Base-by-base conservation (phyloP, 2,113 vertebrate genomes). In the Diadophis punctatus region DNA sequence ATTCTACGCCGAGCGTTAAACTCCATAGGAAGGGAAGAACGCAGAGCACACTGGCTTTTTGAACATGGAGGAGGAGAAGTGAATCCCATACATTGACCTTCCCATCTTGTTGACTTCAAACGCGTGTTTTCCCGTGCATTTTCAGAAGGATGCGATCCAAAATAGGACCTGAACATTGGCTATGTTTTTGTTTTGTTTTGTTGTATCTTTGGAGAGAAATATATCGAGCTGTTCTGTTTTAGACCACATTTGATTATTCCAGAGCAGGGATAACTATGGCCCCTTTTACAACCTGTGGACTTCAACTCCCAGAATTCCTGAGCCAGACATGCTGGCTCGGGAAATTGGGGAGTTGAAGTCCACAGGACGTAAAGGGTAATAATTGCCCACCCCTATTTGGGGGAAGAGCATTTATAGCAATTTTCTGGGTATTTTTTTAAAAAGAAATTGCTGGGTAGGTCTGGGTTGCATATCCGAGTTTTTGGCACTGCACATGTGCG, bases 11-110 rank as follows among this genome's bases (percentile, higher is more conserved):
- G 90, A 30, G 95, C 92, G 90, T 93, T 94, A 95, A 96, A 91
- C 91, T 90, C 93, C 93, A 89, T 96, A 88, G 22, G 94, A 94
- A 90, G 95, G 95, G 93, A 97, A 95, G 94, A 96, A 96, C 93
- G 96, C 96, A 96, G 95, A 94, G 94, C 89, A 94, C 94, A 93
- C 94, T 93, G 92, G 94, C 94, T 92, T 95, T 25, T 93, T 91
- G 94, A 96, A 93, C 90, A 93, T 63, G n/a, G n/a, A n/a, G 93
- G 92, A 94, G 93, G 94, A 92, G 95, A 2, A 93, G 95, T 92
- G 91, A 96, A 93, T 94, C 95, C 93, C 90, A 91, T 92, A 90
- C 90, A 58, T 93, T 94, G 95, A 94, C 94, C 94, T 91, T 93
- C 55, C 91, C 52, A 88, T 92, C 91, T 94, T 84, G 46, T 63